phyloP scores from a whole-genome alignment of 2,797 vertebrate genomes.

The Acanthurus lineatus region DNA sequence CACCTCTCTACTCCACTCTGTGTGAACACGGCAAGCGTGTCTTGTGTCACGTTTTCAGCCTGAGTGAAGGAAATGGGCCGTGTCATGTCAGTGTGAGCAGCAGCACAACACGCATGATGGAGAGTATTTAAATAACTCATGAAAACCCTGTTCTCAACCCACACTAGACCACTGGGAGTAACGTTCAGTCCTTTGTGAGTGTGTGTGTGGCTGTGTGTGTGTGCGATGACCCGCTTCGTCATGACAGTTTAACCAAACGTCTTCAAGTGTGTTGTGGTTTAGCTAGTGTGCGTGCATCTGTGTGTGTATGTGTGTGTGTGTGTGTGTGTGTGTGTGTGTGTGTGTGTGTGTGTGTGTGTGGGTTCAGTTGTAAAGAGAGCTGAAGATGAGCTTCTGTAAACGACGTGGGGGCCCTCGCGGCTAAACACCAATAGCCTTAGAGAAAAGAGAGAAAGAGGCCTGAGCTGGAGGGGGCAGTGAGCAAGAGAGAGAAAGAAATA shows the following conservation, averaged over 20 bases:
- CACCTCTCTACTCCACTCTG: slow-evolving; percentile 41
- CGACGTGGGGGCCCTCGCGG: slow-evolving; percentile 65
- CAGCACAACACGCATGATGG: slow-evolving; percentile 61
- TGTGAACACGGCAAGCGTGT: slow-evolving; percentile 56
- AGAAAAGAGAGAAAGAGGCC: slow-evolving; percentile 57
- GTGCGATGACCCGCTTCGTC: slow-evolving; percentile 51
- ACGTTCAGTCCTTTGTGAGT: slow-evolving; percentile 28
- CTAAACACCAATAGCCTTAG: slow-evolving; percentile 75
- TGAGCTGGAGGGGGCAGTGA: slow-evolving; percentile 28
- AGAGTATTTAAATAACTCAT: slow-evolving; percentile 82
- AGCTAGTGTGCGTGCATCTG: slow-evolving; percentile 6
- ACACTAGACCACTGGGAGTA: slow-evolving; percentile 61
- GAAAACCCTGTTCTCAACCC: slow-evolving; percentile 71
- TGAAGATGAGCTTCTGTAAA: slow-evolving; percentile 70
- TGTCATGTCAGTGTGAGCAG: slow-evolving; percentile 70
- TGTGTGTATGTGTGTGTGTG: slow-evolving; percentile 16
- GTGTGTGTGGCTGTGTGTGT: slow-evolving; percentile 18
- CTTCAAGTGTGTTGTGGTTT: slow-evolving; percentile 60
- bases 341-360: slow-evolving; percentile 7
- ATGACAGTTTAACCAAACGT: slow-evolving; percentile 67
- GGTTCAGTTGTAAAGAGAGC: slow-evolving; percentile 50
- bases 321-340: slow-evolving; percentile 7
- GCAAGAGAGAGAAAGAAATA: slow-evolving; percentile 10
- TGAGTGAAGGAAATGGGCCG: slow-evolving; percentile 70
- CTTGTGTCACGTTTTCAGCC: slow-evolving; percentile 67